These are phyloP conservation scores for Antedon mediterranea DNA, from an alignment of 53 echinoderm and acorn worm species.

Conservation along the genomic window DNA sequence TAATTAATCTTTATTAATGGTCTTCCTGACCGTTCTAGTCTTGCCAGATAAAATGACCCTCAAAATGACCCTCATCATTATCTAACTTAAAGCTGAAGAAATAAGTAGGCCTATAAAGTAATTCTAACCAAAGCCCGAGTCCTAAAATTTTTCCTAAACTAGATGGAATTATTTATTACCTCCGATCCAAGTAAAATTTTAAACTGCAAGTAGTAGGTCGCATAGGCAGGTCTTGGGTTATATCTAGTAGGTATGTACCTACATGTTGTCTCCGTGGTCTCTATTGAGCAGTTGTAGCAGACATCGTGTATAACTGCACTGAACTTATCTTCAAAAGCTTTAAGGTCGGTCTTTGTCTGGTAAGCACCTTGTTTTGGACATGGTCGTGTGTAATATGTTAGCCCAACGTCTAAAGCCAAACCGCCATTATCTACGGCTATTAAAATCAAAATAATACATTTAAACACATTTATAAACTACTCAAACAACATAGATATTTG, in stretches of 20 bases:
- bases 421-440: background rate
- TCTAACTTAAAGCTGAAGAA: no score
- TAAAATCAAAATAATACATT: no score
- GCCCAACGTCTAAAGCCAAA: background rate
- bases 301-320: background rate
- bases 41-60: no score
- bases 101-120: background rate
- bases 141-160: no score
- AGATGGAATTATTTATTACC: background rate
- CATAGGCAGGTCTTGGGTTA: no score
- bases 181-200: background rate
- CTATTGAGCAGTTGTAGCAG: background rate
- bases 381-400: background rate
- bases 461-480: no score
- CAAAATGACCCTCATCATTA: no score
- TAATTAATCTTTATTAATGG: no score
- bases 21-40: no score
- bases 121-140: background rate
- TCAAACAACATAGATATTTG: no score
- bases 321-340: background rate
- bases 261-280: background rate
- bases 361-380: background rate
- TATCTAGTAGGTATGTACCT: background rate
- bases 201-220: background rate
- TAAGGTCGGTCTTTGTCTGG: background rate